These are phyloP conservation scores for Gortyna flavago DNA, from an alignment of 2,888 invertebrate genomes.

Conservation along the genomic window DNA sequence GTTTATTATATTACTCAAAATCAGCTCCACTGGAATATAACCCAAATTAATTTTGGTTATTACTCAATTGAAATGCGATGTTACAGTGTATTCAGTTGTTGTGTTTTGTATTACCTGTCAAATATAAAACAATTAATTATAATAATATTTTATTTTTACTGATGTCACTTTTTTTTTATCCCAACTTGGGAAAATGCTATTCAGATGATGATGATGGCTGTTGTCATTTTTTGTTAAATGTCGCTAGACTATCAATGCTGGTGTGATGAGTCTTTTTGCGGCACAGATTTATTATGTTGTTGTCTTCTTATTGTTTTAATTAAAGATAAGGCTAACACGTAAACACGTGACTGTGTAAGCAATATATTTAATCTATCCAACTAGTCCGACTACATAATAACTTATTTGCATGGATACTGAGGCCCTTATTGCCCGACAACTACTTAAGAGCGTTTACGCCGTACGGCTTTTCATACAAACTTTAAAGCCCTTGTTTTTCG, in stretches of 20 bases:
- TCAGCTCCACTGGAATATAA: background rate
- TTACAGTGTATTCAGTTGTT: background rate
- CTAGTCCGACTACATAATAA: background rate
- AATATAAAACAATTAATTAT: background rate
- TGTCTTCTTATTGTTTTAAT: slow-evolving; percentile 3
- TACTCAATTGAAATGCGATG: background rate
- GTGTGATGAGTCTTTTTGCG: background rate
- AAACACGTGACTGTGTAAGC: slow-evolving; percentile 1
- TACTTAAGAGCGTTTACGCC: too few relatives aligned
- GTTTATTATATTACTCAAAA: background rate
- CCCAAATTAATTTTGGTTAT: background rate
- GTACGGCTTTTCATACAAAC: too few relatives aligned
- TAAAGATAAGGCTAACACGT: slow-evolving; percentile 2
- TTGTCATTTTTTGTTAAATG: background rate
- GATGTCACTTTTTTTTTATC: background rate
- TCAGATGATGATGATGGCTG: too few relatives aligned
- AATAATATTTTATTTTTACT: background rate
- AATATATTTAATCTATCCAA: background rate
- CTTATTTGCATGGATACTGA: background rate
- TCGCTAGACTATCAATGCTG: background rate
- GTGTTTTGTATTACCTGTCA: background rate
- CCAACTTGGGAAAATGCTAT: too few relatives aligned
- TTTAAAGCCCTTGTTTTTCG: too few relatives aligned
- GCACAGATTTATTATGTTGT: slow-evolving; percentile 3
- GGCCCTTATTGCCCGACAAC: background rate